A percentile compares a stretch with the other conserved stretches of the same genome.
Conservation (phyloP, 2,888 invertebrate species). For the Cynaeus angustus region DNA sequence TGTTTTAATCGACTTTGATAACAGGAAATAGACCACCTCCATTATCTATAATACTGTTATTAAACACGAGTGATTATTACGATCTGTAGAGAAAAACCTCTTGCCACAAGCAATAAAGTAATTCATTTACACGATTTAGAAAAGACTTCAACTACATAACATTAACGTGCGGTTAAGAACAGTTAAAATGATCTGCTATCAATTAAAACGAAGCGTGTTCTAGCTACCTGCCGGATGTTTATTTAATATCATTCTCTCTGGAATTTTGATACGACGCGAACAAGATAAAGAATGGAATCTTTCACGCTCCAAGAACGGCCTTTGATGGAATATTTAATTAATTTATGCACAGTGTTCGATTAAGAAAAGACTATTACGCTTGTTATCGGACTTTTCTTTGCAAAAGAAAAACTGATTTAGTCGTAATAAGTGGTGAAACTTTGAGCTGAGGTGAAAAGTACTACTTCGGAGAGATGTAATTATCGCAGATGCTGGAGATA, state of each 20-base stretch:
- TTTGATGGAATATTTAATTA: constrained; percentile 36
- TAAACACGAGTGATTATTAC: constrained; percentile 22
- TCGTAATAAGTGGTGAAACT: too few relatives aligned
- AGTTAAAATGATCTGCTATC: constrained; percentile 41
- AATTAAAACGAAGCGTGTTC: constrained; percentile 35
- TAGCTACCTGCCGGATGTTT: constrained; percentile 37
- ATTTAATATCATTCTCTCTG: constrained; percentile 22
- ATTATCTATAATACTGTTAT: constrained; percentile 31
- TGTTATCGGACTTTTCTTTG: too few relatives aligned
- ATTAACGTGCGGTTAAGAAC: constrained; percentile 31
- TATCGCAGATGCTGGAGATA: too few relatives aligned
- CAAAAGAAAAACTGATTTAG: too few relatives aligned
- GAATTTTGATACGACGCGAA: not conserved
- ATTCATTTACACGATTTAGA: constrained; percentile 23
- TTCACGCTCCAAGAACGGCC: constrained; percentile 27
- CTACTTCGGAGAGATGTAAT: too few relatives aligned
- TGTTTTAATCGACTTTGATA: not conserved
- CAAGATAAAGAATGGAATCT: constrained; percentile 31
- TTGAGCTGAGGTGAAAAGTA: too few relatives aligned
- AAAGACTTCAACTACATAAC: constrained; percentile 11
- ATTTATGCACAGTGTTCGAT: constrained; percentile 26
- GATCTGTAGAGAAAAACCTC: constrained; percentile 7
- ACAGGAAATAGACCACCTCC: constrained; percentile 28
- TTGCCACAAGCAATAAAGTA: constrained; percentile 32
- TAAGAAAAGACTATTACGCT: too few relatives aligned